Conservation (phyloP, 2,113 vertebrate species). For the Heterotilapia buettikoferi region DNA sequence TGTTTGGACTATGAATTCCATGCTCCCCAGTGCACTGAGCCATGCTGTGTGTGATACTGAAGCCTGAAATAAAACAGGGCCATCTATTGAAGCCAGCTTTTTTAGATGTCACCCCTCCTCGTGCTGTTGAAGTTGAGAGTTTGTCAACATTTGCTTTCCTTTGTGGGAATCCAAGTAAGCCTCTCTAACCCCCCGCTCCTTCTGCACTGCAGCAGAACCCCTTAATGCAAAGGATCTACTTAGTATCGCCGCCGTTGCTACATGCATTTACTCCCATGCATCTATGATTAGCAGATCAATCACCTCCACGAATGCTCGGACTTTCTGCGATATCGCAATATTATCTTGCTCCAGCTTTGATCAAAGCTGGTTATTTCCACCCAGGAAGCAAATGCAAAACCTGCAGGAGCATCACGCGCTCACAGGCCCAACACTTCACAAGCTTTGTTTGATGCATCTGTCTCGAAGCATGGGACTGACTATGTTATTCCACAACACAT, state of each 20-base stretch:
- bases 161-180: constrained; percentile 1
- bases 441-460: constrained; percentile 41
- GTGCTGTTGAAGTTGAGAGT: constrained; percentile 21
- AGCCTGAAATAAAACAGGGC: constrained; percentile 29
- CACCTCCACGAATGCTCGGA: background rate
- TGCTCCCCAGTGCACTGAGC: constrained; percentile 19
- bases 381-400: constrained; percentile 36
- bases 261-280: background rate
- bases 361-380: constrained; percentile 36
- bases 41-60: constrained; percentile 35
- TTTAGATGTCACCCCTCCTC: constrained; percentile 38
- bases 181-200: background rate
- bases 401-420: constrained; percentile 28
- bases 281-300: constrained; percentile 36
- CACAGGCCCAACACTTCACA: constrained; percentile 43
- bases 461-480: constrained; percentile 43
- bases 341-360: constrained; percentile 30
- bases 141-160: constrained; percentile 34
- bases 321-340: constrained; percentile 26
- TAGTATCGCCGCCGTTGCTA: background rate
- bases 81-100: constrained; percentile 14
- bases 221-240: background rate
- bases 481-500: constrained; percentile 50
- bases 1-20: constrained; percentile 35
- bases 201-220: background rate